phyloP scores from a whole-genome alignment of 1,140 invertebrate species.

The Procambarus clarkii region DNA sequence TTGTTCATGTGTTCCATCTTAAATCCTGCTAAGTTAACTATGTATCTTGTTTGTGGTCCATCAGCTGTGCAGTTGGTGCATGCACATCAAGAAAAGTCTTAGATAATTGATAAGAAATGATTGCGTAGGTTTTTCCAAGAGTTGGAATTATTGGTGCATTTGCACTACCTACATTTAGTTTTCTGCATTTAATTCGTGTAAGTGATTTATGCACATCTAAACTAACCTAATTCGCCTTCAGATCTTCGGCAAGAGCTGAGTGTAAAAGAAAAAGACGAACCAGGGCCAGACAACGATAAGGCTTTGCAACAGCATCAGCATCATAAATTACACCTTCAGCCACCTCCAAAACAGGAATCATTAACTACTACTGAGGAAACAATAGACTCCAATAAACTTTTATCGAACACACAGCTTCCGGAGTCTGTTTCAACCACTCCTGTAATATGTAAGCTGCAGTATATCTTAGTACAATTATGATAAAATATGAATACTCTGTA shows the following conservation, averaged over 20 bases:
- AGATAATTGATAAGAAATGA: no score
- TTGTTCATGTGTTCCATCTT: no score
- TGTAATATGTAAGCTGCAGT: slow-evolving; percentile 41
- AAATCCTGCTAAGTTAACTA: no score
- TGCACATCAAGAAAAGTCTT: no score
- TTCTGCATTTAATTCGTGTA: no score
- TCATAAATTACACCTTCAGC: slow-evolving; percentile 36
- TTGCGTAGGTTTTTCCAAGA: neutral
- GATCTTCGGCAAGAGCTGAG: slow-evolving; percentile 67
- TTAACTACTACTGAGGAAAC: slow-evolving; percentile 17
- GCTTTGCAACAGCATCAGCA: slow-evolving; percentile 55
- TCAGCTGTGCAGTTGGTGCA: no score
- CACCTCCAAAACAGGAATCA: slow-evolving; percentile 47
- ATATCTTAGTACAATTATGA: neutral
- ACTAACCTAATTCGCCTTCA: neutral
- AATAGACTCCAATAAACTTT: slow-evolving; percentile 68
- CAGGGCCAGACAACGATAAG: slow-evolving; percentile 69
- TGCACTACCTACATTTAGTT: neutral
- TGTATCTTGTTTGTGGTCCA: no score
- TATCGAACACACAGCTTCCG: slow-evolving; percentile 60
- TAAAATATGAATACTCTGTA: no score
- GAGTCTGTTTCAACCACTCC: slow-evolving; percentile 48
- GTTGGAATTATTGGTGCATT: neutral
- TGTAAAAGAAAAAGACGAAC: slow-evolving; percentile 42
- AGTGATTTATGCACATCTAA: neutral